A percentile compares a stretch with the other conserved stretches of the same genome.
Conservation (phyloP, 1,140 invertebrate species). For the Eurosta solidaginis region DNA sequence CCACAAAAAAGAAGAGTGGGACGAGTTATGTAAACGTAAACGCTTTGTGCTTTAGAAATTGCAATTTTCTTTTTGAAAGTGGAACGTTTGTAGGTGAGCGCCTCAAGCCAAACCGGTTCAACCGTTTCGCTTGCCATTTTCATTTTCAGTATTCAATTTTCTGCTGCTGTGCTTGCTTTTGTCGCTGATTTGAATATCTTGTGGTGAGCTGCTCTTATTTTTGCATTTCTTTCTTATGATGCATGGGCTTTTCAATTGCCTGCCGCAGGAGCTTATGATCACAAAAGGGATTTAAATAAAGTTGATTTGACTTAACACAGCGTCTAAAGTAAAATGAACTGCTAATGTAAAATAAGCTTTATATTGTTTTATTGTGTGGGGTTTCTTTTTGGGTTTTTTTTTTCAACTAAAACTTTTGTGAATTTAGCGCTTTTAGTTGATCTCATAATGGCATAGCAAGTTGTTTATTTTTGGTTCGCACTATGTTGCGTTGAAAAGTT, state of each 20-base stretch:
- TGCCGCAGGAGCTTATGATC: neutral
- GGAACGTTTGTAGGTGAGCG: neutral
- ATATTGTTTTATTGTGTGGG: too few relatives aligned
- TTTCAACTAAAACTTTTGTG: too few relatives aligned
- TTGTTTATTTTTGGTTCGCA: too few relatives aligned
- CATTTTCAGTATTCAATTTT: neutral
- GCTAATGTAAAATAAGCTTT: too few relatives aligned
- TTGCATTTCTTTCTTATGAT: neutral
- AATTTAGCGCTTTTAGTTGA: too few relatives aligned
- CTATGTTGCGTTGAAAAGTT: too few relatives aligned
- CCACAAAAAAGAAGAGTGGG: neutral
- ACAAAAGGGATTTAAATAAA: neutral
- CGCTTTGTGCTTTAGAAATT: conserved; percentile 6
- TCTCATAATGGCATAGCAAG: too few relatives aligned
- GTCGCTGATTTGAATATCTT: neutral
- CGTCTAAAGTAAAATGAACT: neutral
- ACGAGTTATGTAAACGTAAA: conserved; percentile 5
- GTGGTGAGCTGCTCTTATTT: too few relatives aligned
- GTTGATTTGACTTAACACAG: neutral
- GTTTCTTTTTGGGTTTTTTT: too few relatives aligned
- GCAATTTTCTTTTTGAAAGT: neutral
- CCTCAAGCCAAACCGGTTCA: conserved; percentile 9
- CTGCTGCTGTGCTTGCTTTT: neutral
- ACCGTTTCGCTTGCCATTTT: conserved; percentile 6
- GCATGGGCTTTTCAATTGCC: neutral